These are phyloP conservation scores for Bovichtus variegatus DNA, from an alignment of 2,797 vertebrate species.

Conservation along the genomic window DNA sequence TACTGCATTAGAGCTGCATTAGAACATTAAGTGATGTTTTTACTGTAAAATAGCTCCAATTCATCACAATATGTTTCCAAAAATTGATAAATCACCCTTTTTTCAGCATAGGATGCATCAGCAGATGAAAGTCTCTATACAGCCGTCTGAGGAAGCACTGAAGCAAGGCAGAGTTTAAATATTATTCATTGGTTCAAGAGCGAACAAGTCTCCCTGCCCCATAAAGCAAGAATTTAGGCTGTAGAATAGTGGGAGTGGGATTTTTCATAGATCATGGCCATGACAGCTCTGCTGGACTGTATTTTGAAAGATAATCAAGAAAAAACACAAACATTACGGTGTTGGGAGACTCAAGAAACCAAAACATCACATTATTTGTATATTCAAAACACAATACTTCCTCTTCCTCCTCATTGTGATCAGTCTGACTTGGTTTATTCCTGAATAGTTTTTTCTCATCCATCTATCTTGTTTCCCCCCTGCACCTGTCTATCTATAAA, in stretches of 20 bases:
- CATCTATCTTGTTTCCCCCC: neutral
- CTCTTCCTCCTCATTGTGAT: neutral
- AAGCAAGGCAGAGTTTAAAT: conserved; percentile 37
- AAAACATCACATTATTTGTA: neutral
- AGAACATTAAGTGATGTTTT: neutral
- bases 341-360: neutral
- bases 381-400: neutral
- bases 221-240: conserved; percentile 18
- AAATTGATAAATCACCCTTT: conserved; percentile 12
- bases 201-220: conserved; percentile 9
- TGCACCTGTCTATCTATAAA: neutral
- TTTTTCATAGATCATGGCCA: conserved; percentile 8
- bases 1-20: neutral
- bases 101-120: conserved; percentile 2
- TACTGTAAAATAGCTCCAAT: conserved; percentile 5
- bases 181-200: conserved; percentile 36
- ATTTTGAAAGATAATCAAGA: neutral
- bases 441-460: neutral
- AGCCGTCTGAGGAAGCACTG: conserved; percentile 23
- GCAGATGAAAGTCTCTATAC: conserved; percentile 17
- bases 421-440: neutral
- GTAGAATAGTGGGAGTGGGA: neutral
- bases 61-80: neutral
- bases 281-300: conserved; percentile 9
- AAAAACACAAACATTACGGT: neutral